phyloP scores from a whole-genome alignment of 2,113 vertebrate genomes.

The Strix uralensis region DNA sequence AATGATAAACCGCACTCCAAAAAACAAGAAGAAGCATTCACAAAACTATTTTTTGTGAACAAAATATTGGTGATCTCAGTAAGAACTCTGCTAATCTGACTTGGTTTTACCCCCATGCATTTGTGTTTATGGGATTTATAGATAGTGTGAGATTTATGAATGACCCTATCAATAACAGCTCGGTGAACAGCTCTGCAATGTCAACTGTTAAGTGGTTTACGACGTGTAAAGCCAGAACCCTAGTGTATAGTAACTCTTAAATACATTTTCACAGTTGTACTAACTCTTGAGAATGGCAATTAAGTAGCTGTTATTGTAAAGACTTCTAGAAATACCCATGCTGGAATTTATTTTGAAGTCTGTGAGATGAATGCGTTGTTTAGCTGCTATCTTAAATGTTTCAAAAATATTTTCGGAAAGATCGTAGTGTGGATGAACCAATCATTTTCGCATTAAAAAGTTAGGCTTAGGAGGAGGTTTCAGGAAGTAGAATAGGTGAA shows the following conservation, averaged over 20 bases:
- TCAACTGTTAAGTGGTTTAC: not conserved
- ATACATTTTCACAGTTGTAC: not conserved
- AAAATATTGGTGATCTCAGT: not conserved
- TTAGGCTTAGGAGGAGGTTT: not conserved
- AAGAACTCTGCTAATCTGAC: not conserved
- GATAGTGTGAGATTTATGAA: not conserved
- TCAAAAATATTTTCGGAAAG: not conserved
- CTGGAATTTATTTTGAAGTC: not conserved
- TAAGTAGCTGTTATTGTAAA: not conserved
- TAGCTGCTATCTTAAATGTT: not conserved
- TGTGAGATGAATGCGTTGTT: not conserved
- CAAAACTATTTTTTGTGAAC: not conserved
- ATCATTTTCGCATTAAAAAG: not conserved
- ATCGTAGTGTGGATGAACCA: not conserved
- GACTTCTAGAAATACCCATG: not conserved
- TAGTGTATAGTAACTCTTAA: not conserved
- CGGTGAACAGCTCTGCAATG: not conserved
- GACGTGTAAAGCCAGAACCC: not conserved
- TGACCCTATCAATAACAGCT: not conserved
- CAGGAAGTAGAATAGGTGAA: not conserved
- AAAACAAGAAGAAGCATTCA: not conserved
- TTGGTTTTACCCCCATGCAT: not conserved
- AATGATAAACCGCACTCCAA: not conserved
- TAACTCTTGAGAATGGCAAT: not conserved
- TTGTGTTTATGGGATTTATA: not conserved